A percentile compares a stretch with the other conserved stretches of the same genome.
Evolutionary conservation across 2,888 invertebrate species (phyloP).

Genomic region (Empis stercorea): DNA sequence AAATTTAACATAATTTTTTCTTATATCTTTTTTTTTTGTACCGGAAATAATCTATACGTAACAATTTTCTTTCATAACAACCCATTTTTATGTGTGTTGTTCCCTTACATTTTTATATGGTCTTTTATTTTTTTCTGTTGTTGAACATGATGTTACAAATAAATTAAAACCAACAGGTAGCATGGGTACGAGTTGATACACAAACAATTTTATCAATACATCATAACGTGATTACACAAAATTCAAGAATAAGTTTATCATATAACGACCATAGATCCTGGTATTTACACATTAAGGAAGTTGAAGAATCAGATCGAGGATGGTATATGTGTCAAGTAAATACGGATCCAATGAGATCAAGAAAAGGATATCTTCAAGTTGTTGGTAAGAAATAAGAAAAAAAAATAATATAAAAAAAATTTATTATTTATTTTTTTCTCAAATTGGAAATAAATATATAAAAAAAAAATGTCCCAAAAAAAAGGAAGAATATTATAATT

Average conservation of each 20-base stretch:
- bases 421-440: not conserved
- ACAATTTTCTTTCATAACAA: no score
- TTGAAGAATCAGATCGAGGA: slow-evolving; percentile 75
- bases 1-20: no score
- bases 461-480: not conserved
- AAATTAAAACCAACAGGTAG: slow-evolving; percentile 53
- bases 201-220: slow-evolving; percentile 87
- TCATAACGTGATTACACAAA: slow-evolving; percentile 83
- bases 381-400: slow-evolving; percentile 61
- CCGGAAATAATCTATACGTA: no score
- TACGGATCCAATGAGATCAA: slow-evolving; percentile 85
- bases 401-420: not conserved
- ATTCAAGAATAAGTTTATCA: slow-evolving; percentile 72
- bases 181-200: slow-evolving; percentile 86
- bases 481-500: no score
- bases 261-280: slow-evolving; percentile 85
- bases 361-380: slow-evolving; percentile 81
- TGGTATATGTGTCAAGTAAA: slow-evolving; percentile 92
- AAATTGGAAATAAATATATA: slow-evolving; percentile 3
- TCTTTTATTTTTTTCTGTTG: not conserved
- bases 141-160: not conserved
- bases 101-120: not conserved
- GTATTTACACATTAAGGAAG: slow-evolving; percentile 80
- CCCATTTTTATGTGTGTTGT: not conserved
- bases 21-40: no score